Base-by-base conservation (phyloP, 2,888 invertebrate genomes). In the Trissolcus brochymenae region DNA sequence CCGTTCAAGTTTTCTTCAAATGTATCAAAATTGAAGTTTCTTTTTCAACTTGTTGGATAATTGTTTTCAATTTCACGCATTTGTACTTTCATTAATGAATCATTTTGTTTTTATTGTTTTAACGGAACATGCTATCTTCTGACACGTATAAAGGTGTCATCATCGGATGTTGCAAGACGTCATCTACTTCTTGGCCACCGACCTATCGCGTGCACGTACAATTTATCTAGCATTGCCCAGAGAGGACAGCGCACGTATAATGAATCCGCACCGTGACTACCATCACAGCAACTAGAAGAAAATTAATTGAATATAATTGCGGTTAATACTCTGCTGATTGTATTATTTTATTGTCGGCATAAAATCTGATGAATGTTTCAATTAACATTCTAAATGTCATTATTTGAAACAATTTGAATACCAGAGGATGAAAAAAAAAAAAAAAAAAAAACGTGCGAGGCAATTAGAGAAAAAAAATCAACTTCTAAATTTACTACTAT, bases 141-240 rank as follows among this genome's bases (percentile, higher is more conserved):
- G 55, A 65, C 65, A 53, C 61, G 71, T 64, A 51, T 62, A 74
- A 66, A 66, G 65, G 74, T 78, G 74, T 75, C 78, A 72, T 75
- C 75, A 56, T 53, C 51, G 62, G 49, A 35, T 60, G 19, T 78
- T 78, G 66, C 78, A 64, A 78, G 74, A 78, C 59, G 35, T 64
- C 55, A 43, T 72, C 54, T 54, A 46, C 61, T 49, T 62, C 74
- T 71, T 64, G 77, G 68, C 73, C 72, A 66, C 64, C 72, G 76
- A 72, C 76, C 76, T 68, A 73, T 71, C 68, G 73, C 72, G 64
- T 68, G 67, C 64, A 51, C 43, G 9, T 51, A 59, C 66, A 62
- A 76, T 72, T 75, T 49, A 75, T 68, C 68, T 57, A 68, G 1
- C 54, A 59, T 46, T 54, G 21, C 40, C 49, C 17, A n/a, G 14